Base-by-base conservation (phyloP, 2,113 vertebrate species). In the Dascyllus trimaculatus region DNA sequence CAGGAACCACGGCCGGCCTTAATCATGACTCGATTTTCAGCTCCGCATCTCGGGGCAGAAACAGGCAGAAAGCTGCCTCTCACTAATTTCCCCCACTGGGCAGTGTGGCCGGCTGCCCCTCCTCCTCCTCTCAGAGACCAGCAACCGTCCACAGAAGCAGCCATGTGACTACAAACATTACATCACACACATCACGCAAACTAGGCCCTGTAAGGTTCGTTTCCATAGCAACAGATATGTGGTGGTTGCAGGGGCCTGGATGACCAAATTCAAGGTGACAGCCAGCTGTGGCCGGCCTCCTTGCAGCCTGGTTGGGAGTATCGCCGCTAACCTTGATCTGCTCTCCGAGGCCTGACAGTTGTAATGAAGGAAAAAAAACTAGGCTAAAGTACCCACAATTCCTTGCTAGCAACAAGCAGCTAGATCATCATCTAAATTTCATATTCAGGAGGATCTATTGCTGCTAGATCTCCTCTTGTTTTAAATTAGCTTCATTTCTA, bases 201-300 rank as follows among this genome's bases (percentile, higher is more conserved):
- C 84, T 49, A 51, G 83, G 79, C 58, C 78, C 71, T 24, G 46
- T 64, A 45, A 66, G 24, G 40, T 14, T 38, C 8, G 85, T 93
- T 92, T 80, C 89, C 88, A 87, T 86, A 88, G 87, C 52, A 86
- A 92, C 89, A 56, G 72, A 60, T 83, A 48, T 65, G 75, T 60
- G 19, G 68, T 45, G 56, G 64, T 49, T 63, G 77, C 74, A 56
- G 78, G 82, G 74, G 79, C 29, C 0, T 38, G 19, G 57, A 45
- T 85, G 91, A 90, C 75, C 79, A 40, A 74, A 90, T 89, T 32
- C 10, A 79, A 78, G 76, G 75, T n/a, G 86, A 88, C 87, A 76
- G 87, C 80, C 85, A 82, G 85, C 81, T 87, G 84, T 70, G 81
- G 57, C 49, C 26, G 0, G 40, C 46, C 70, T 74, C 59, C 69